phyloP scores from a whole-genome alignment of 1,140 invertebrate genomes.

The Choristoneura fumiferana region DNA sequence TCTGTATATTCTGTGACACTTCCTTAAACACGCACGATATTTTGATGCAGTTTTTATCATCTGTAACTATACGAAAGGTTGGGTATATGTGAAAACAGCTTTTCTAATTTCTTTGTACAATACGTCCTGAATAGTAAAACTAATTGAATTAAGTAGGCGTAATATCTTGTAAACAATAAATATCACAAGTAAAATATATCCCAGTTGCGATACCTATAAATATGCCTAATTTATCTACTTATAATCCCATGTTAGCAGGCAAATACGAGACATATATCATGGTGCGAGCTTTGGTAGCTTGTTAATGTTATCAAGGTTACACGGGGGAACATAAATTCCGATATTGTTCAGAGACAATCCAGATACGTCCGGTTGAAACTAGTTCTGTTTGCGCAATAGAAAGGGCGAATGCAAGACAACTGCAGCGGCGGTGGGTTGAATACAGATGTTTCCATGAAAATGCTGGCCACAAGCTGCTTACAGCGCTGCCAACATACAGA shows the following conservation, averaged over 20 bases:
- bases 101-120: no score
- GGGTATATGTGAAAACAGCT: no score
- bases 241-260: conserved; percentile 6
- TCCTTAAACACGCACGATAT: no score
- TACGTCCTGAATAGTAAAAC: no score
- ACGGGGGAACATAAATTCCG: conserved; percentile 40
- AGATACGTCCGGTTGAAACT: conserved; percentile 25
- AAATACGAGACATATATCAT: conserved; percentile 13
- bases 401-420: conserved; percentile 35
- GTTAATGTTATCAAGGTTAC: conserved; percentile 42
- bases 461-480: background rate
- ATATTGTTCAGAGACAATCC: conserved; percentile 36
- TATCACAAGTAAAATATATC: background rate
- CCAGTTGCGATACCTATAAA: background rate
- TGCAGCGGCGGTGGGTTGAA: conserved; percentile 22
- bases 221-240: background rate
- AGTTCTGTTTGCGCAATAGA: conserved; percentile 40
- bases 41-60: no score
- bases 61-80: no score
- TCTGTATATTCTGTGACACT: no score
- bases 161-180: no score
- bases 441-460: conserved; percentile 14
- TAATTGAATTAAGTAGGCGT: no score
- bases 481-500: background rate
- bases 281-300: conserved; percentile 29